Evolutionary conservation across 2,113 vertebrate genomes (phyloP), one percentile per base, ranked within the genome.

Genomic region (Vidua chalybeata): DNA sequence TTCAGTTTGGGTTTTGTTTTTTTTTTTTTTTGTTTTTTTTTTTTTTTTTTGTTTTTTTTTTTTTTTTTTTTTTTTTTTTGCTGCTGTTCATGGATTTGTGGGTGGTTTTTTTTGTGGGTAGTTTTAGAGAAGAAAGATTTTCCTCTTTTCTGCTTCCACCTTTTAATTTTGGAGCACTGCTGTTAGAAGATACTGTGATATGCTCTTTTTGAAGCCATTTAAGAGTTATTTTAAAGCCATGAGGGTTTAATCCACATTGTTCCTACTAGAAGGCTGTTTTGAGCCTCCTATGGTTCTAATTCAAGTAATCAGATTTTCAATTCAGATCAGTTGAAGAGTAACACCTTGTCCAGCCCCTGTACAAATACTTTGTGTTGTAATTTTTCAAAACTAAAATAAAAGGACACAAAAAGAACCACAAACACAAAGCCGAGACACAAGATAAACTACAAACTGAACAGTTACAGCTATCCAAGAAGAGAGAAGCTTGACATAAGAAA

Each of bases 301-400:
- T 93, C 22, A 69, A 87, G 33, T 45, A 75, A 73, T 3, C 30
- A 16, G 9, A 37, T 48, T 85, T 82, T 68, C 24, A 64, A 2
- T 27, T 68, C 45, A 37, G 19, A 85, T 39, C 6, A 35, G 6
- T 1, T 51, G 35, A 89, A 72, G 14, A 87, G 46, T 62, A 87
- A 66, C 21, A 6, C 8, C 24, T 54, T 52, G 22, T 33, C 41
- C 41, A 73, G 35, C 2, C 13, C 18, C 24, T 41, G 24, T 17
- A 51, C 1, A 6, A 68, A 80, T 20, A 5, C 21, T 63, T 27
- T 1, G 1, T 31, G 20, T 21, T 26, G 15, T 2, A 3, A 35
- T 48, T 51, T 83, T 73, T 64, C 39, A 56, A 63, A 93, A 59
- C 10, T 58, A 67, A 89, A 93, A 66, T 11, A 61, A 48, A 90